phyloP scores from a whole-genome alignment of 2,113 vertebrate genomes.

The Mobula birostris region DNA sequence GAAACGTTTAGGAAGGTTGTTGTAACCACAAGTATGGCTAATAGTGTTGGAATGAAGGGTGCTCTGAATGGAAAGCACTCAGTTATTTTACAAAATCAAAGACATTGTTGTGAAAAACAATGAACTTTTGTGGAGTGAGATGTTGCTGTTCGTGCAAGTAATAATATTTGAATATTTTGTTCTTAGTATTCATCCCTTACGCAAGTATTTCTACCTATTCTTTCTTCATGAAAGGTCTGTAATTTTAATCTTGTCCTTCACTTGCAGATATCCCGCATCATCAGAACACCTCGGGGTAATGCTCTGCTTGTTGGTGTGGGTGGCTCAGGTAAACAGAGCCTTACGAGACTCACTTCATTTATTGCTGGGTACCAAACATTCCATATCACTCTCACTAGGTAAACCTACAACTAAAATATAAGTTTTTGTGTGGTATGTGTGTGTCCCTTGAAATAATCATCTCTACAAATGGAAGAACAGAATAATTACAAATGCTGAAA shows the following conservation, averaged over 20 bases:
- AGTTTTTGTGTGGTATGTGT: background rate
- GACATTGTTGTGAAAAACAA: background rate
- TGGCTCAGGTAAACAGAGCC: slow-evolving; percentile 88
- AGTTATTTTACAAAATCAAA: background rate
- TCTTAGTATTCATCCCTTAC: background rate
- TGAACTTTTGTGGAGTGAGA: background rate
- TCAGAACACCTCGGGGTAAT: slow-evolving; percentile 79
- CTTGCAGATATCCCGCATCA: slow-evolving; percentile 80
- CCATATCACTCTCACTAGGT: slow-evolving; percentile 88
- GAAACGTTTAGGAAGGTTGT: background rate
- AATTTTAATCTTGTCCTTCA: background rate
- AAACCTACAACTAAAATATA: slow-evolving; percentile 39
- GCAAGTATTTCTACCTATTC: background rate
- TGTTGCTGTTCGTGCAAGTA: background rate
- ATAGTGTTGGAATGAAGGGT: background rate
- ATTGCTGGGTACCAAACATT: slow-evolving; percentile 84
- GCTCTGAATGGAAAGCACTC: too few species aligned
- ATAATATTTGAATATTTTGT: background rate
- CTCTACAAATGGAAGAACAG: background rate
- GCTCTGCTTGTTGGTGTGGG: slow-evolving; percentile 87
- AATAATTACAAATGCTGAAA: background rate
- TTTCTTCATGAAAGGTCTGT: background rate
- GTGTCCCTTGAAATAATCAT: background rate
- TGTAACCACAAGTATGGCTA: background rate
- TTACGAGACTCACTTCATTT: slow-evolving; percentile 85